These are phyloP conservation scores for Palaemon carinicauda DNA, from an alignment of 1,140 invertebrate genomes.

Conservation along the genomic window DNA sequence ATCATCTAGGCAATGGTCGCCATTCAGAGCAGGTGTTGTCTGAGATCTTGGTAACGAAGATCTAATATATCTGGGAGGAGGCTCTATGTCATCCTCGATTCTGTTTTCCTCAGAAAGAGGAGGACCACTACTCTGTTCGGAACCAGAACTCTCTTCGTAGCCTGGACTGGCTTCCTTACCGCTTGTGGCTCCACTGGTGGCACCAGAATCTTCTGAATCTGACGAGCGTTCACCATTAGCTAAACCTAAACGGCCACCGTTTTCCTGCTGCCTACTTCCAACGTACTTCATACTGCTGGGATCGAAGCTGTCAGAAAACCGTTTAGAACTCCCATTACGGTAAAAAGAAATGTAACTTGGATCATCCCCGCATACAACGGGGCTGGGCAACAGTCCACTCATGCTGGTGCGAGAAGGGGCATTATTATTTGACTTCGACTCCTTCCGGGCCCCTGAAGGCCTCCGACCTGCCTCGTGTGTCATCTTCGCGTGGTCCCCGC, in stretches of 20 bases:
- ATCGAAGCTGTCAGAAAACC: slow-evolving; percentile 36
- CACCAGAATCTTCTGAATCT: slow-evolving; percentile 56
- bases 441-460: slow-evolving; percentile 11
- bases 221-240: slow-evolving; percentile 56
- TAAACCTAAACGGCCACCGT: slow-evolving; percentile 18
- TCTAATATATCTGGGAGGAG: neutral
- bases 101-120: slow-evolving; percentile 33
- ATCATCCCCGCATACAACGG: slow-evolving; percentile 55
- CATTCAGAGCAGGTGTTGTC: slow-evolving; percentile 55
- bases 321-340: slow-evolving; percentile 46
- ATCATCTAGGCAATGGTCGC: slow-evolving; percentile 51
- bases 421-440: neutral
- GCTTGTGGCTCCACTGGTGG: slow-evolving; percentile 54
- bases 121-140: slow-evolving; percentile 55
- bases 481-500: slow-evolving; percentile 31
- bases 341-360: slow-evolving; percentile 35
- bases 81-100: slow-evolving; percentile 27
- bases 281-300: slow-evolving; percentile 13
- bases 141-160: slow-evolving; percentile 56
- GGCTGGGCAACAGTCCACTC: slow-evolving; percentile 58
- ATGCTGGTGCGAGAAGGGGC: slow-evolving; percentile 56
- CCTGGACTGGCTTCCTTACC: slow-evolving; percentile 59
- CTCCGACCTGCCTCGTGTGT: slow-evolving; percentile 34
- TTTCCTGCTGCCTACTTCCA: slow-evolving; percentile 15
- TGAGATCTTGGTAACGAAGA: slow-evolving; percentile 44